Conservation (phyloP, 2,797 vertebrate species). For the Sebastes cheni region DNA sequence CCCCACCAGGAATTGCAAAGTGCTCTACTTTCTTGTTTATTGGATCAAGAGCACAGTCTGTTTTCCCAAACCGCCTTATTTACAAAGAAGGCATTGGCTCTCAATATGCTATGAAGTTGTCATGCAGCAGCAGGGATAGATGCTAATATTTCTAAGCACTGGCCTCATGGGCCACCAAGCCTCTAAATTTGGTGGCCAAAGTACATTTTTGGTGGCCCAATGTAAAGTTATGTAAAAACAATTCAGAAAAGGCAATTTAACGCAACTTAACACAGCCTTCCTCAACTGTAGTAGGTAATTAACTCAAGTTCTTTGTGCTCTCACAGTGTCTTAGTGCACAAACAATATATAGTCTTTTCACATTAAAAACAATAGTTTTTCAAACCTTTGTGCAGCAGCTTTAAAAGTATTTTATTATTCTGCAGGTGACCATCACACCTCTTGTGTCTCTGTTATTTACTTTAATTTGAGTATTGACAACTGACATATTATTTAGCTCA, state of each 20-base stretch:
- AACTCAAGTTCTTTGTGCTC: too few species aligned
- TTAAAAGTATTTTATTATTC: background rate
- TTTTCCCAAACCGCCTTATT: background rate
- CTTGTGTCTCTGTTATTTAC: background rate
- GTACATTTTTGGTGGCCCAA: background rate
- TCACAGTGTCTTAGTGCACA: too few species aligned
- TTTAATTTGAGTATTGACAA: slow-evolving; percentile 9
- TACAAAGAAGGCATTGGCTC: background rate
- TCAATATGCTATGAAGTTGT: background rate
- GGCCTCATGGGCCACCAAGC: background rate
- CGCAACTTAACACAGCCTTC: background rate
- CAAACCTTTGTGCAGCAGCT: background rate
- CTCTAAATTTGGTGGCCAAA: background rate
- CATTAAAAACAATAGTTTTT: background rate
- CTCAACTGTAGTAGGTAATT: background rate
- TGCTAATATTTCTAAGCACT: too few species aligned
- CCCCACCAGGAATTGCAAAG: background rate
- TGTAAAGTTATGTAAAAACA: background rate
- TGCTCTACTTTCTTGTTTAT: background rate
- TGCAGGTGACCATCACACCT: background rate
- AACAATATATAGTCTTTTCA: too few species aligned
- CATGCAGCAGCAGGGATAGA: background rate
- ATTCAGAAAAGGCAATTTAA: background rate
- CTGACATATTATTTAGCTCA: background rate
- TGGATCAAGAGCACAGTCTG: background rate